These are phyloP conservation scores for Cassiopea andromeda DNA, from an alignment of 30 jellyfish, hydroid and myxozoan species.

Conservation along the genomic window DNA sequence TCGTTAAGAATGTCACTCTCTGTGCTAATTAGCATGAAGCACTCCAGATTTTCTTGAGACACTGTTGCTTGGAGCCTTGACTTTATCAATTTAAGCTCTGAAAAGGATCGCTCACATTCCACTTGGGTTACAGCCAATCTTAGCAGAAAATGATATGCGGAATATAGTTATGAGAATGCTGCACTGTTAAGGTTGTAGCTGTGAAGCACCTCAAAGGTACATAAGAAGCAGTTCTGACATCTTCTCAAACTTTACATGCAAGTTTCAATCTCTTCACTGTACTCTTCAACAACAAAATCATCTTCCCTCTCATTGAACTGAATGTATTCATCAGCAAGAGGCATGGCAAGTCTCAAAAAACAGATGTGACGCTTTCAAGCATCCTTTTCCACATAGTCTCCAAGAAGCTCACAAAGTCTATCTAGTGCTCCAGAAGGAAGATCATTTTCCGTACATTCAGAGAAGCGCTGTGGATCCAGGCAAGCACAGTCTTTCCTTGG, in stretches of 20 bases:
- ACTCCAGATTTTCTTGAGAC: too few relatives aligned
- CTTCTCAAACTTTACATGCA: not conserved
- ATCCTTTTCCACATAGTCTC: not conserved
- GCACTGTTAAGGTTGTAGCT: not conserved
- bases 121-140: not conserved
- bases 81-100: too few relatives aligned
- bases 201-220: not conserved
- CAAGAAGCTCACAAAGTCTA: slow-evolving; percentile 16
- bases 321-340: slow-evolving; percentile 24
- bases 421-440: slow-evolving; percentile 18
- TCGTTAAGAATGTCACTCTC: too few relatives aligned
- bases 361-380: slow-evolving; percentile 1
- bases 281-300: slow-evolving; percentile 10
- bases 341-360: slow-evolving; percentile 30
- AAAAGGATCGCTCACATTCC: not conserved
- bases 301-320: not conserved
- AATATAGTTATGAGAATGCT: not conserved
- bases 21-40: too few relatives aligned
- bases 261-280: not conserved
- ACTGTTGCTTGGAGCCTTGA: too few relatives aligned
- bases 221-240: not conserved
- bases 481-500: slow-evolving; percentile 26
- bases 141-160: not conserved
- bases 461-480: slow-evolving; percentile 15
- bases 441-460: slow-evolving; percentile 25